phyloP scores from a whole-genome alignment of 1,140 invertebrate genomes.

The Drosophila paulistorum region DNA sequence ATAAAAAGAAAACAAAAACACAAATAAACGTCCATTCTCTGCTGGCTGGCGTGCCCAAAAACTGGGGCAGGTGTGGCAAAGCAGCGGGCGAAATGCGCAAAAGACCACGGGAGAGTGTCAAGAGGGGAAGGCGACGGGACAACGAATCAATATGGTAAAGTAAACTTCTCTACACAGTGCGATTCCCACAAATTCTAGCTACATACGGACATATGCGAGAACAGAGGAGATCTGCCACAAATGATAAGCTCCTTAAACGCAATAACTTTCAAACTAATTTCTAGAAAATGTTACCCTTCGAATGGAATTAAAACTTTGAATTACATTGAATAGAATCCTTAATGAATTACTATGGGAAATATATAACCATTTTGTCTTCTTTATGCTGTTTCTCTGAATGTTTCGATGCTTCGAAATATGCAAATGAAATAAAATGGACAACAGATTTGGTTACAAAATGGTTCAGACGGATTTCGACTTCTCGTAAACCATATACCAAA shows the following conservation, averaged over 20 bases:
- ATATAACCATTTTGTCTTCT: too few relatives aligned
- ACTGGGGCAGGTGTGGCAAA: conserved; percentile 65
- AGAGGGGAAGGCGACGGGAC: neutral
- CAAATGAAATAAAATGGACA: too few relatives aligned
- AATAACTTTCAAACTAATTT: conserved; percentile 53
- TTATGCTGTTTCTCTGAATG: too few relatives aligned
- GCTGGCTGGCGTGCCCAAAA: conserved; percentile 51
- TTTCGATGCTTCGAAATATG: too few relatives aligned
- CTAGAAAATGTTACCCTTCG: neutral
- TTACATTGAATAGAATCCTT: neutral
- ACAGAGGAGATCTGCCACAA: conserved; percentile 34
- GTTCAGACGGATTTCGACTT: too few relatives aligned
- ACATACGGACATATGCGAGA: conserved; percentile 5
- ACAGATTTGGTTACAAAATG: too few relatives aligned
- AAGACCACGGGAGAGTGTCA: conserved; percentile 13
- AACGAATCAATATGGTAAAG: conserved; percentile 41
- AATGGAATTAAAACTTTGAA: neutral
- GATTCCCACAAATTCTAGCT: conserved; percentile 9
- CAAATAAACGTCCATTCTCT: conserved; percentile 37
- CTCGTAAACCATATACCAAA: too few relatives aligned
- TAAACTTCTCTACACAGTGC: conserved; percentile 44
- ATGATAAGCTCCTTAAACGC: conserved; percentile 25
- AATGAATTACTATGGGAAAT: too few relatives aligned
- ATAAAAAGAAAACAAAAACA: conserved; percentile 48
- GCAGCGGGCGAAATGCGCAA: conserved; percentile 21